Evolutionary conservation across 2,888 invertebrate species (phyloP).

Genomic region (Nudaria mundana): DNA sequence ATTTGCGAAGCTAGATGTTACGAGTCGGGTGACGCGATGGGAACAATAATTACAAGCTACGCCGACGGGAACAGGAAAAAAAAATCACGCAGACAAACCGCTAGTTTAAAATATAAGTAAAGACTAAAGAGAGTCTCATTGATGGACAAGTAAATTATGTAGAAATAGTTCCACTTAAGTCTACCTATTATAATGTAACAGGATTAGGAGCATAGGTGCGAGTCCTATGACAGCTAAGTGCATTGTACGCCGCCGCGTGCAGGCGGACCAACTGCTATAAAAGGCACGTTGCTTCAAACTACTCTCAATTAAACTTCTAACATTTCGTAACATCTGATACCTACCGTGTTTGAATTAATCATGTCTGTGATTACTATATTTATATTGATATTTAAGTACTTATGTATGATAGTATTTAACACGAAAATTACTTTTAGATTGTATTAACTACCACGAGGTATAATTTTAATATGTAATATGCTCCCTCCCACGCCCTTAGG

Average conservation of each 20-base stretch:
- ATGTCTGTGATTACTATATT: constrained; percentile 9
- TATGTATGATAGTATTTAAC: background rate
- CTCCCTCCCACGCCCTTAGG: too few species aligned
- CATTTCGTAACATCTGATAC: constrained; percentile 14
- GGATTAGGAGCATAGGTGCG: background rate
- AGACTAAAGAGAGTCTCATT: too few species aligned
- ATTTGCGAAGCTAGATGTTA: too few species aligned
- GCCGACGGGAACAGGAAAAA: too few species aligned
- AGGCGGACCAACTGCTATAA: constrained; percentile 31
- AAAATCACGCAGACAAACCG: too few species aligned
- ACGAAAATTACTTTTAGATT: background rate
- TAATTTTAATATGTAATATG: too few species aligned
- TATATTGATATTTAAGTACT: background rate
- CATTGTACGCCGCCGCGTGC: constrained; percentile 31
- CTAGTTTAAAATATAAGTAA: too few species aligned
- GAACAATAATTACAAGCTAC: too few species aligned
- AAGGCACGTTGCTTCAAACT: constrained; percentile 28
- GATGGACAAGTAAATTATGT: background rate
- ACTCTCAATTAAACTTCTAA: constrained; percentile 21
- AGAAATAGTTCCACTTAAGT: background rate
- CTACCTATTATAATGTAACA: too few species aligned
- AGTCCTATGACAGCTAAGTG: constrained; percentile 23
- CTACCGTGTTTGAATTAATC: constrained; percentile 10
- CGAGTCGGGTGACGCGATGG: too few species aligned
- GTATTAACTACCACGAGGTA: background rate